phyloP scores from a whole-genome alignment of 2,113 vertebrate genomes.

The Lanius ludovicianus region DNA sequence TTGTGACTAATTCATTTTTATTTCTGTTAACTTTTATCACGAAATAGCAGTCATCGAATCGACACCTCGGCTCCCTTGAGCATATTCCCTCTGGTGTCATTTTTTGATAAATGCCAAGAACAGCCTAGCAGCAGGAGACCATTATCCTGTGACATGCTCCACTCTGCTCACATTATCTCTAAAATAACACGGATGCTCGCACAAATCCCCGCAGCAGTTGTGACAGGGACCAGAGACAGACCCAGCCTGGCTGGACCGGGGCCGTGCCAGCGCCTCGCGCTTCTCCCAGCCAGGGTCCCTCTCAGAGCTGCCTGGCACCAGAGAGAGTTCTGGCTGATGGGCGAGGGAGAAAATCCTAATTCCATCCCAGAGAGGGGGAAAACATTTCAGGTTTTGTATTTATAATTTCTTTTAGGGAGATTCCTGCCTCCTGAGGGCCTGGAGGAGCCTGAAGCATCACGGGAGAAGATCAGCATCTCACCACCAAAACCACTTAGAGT shows the following conservation, averaged over 20 bases:
- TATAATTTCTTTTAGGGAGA: neutral
- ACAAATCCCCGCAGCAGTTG: slow-evolving; percentile 3
- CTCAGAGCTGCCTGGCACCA: neutral
- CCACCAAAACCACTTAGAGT: neutral
- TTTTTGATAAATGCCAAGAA: slow-evolving; percentile 67
- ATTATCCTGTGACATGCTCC: slow-evolving; percentile 63
- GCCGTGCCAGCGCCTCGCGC: rapidly evolving
- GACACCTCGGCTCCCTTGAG: slow-evolving; percentile 53
- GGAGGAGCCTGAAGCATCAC: rapidly evolving
- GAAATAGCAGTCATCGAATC: slow-evolving; percentile 47
- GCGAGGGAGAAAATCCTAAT: neutral
- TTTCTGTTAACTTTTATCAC: slow-evolving; percentile 59
- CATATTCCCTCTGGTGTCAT: slow-evolving; percentile 63
- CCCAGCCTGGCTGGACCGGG: neutral
- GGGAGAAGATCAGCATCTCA: neutral
- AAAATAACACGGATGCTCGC: slow-evolving; percentile 57
- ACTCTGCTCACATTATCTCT: slow-evolving; percentile 64
- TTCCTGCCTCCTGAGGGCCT: neutral
- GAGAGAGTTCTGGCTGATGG: neutral
- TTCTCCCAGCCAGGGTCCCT: neutral
- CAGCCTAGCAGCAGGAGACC: slow-evolving; percentile 57
- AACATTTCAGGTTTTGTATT: neutral
- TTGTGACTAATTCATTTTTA: slow-evolving; percentile 52
- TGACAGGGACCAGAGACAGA: slow-evolving; percentile 14
- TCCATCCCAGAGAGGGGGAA: rapidly evolving